These are phyloP conservation scores for Myotis vivesi DNA, from an alignment of 2,797 vertebrate species.

Conservation along the genomic window DNA sequence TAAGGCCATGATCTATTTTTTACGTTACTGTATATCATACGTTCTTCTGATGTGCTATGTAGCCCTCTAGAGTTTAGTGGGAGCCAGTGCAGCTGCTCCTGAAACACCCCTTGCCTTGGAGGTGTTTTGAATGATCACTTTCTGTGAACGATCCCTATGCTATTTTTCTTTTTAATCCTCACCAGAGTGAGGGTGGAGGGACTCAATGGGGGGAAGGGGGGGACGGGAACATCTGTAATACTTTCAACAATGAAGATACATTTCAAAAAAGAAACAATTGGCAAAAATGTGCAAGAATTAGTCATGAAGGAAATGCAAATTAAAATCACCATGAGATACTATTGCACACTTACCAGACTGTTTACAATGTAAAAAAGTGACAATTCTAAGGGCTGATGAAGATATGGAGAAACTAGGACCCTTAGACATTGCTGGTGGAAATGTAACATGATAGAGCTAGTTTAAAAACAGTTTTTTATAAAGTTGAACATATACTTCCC, in stretches of 20 bases:
- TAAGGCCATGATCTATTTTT: not conserved
- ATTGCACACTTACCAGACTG: not conserved
- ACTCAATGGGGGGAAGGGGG: too few species aligned
- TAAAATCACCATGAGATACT: not conserved
- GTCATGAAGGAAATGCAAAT: constrained; percentile 22
- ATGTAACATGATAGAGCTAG: not conserved
- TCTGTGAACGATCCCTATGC: not conserved
- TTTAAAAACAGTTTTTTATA: not conserved
- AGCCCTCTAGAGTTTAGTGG: not conserved
- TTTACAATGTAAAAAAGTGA: not conserved
- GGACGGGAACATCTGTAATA: too few species aligned
- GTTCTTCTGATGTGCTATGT: not conserved
- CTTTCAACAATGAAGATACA: too few species aligned
- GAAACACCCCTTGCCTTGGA: not conserved
- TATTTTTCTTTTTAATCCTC: not conserved
- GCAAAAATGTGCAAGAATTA: not conserved
- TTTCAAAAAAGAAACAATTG: not conserved
- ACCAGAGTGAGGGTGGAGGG: too few species aligned
- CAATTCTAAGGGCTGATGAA: not conserved
- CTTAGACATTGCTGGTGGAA: not conserved
- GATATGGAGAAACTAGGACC: not conserved
- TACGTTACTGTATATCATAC: not conserved
- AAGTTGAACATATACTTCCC: not conserved
- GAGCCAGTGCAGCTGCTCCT: not conserved
- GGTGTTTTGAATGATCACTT: not conserved